Evolutionary conservation across 1,140 invertebrate genomes (phyloP), one percentile per base, ranked within the genome.

Genomic region (Cherax destructor): DNA sequence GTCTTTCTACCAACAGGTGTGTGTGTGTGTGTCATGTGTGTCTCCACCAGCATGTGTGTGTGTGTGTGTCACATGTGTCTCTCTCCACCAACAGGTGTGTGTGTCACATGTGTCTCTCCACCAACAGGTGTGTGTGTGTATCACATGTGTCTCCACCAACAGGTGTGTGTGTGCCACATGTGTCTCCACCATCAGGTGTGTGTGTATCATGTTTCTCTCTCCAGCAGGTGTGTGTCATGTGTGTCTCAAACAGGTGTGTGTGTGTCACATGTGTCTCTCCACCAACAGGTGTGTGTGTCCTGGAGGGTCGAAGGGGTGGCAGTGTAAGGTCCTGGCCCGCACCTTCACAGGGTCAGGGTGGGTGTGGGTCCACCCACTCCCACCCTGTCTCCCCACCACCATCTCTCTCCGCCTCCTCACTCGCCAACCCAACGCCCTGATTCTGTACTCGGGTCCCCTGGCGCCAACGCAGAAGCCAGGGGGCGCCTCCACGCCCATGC

Each of bases 351-450:
- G 88, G 0, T 61, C 88, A 0, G 88, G 88, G 18, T 90, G 80
- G 69, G 88, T 18, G 69, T 90, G 88, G 88, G 81, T 90, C 13
- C 65, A 50, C 3, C 81, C 88, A 7, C 41, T 78, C 1, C 88
- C 88, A 1, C 80, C 69, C 0, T 84, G 88, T 24, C 49, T 90
- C 7, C 88, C 88, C 50, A 84, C 88, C 50, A 84, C 81, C 24
- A 77, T 90, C n/a, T 90, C 80, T 56, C 56, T 90, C n/a, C 49
- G 80, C 4, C 49, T 84, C 52, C 80, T 90, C 69, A 90, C 88
- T 1, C 52, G 69, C 10, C 65, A 49, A 21, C 80, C 88, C 1
- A 59, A 90, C 50, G 88, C 88, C 41, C 88, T 90, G 24, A 41
- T 90, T 61, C 80, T 90, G 50, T 90, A 90, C 41, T 56, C 81